A percentile compares a stretch with the other conserved stretches of the same genome.
phyloP scores from a whole-genome alignment of 1,140 invertebrate species.

The Sycophaga agraensis region DNA sequence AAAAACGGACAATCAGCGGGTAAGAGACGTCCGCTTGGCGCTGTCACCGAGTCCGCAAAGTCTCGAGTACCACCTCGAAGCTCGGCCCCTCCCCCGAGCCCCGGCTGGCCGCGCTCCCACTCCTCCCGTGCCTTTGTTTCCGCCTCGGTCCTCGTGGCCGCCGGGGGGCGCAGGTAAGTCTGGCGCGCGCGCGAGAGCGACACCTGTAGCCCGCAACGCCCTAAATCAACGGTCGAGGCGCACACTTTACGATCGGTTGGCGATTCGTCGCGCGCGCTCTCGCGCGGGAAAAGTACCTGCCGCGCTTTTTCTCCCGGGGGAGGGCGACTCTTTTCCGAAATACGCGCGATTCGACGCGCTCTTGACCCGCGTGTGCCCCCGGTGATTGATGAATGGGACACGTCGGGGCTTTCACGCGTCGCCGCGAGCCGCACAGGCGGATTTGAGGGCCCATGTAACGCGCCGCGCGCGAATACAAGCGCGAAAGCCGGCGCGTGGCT shows the following conservation, averaged over 20 bases:
- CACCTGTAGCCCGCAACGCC: slow-evolving; percentile 22
- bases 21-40: too few species aligned
- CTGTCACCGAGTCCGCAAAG: too few species aligned
- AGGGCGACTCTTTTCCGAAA: slow-evolving; percentile 17
- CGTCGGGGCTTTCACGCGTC: neutral
- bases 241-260: slow-evolving; percentile 12
- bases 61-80: too few species aligned
- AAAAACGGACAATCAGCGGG: too few species aligned
- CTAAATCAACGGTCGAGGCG: slow-evolving; percentile 17
- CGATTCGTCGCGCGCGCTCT: slow-evolving; percentile 12
- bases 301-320: neutral
- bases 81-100: too few species aligned
- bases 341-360: slow-evolving; percentile 19
- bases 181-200: neutral
- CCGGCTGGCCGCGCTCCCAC: too few species aligned
- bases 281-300: slow-evolving; percentile 2
- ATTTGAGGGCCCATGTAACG: neutral
- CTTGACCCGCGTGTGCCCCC: neutral
- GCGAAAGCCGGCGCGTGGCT: too few species aligned
- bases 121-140: too few species aligned
- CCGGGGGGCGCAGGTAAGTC: too few species aligned
- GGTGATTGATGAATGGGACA: slow-evolving; percentile 24
- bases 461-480: too few species aligned
- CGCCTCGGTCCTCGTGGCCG: too few species aligned
- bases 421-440: too few species aligned